Evolutionary conservation across 2,888 invertebrate species (phyloP), one percentile per base, ranked within the genome.

Genomic region (Chalcosyrphus nemorum): DNA sequence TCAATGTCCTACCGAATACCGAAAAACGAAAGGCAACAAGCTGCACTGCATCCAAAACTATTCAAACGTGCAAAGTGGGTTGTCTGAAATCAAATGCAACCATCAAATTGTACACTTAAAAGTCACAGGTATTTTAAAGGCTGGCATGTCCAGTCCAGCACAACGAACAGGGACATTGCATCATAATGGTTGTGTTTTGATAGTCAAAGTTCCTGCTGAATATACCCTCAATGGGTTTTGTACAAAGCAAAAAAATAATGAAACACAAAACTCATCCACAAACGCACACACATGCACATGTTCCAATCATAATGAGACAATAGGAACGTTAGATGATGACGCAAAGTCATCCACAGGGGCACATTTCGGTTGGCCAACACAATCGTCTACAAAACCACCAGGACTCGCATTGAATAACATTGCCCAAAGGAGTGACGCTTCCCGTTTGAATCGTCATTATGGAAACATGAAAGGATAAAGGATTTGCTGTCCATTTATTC

Each of bases 401-500:
- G 15, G 13, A 9, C 32, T 32, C 9, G 1, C 7, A 4, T 4
- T 47, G n/a, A 38, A 77, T 24, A 61, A 54, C 32, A 66, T 29
- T 35, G 35, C 65, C 56, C 32, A 21, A 74, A 65, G 27, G 27
- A 4, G 4, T 59, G 32, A 21, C 9, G 41, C 27, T 65, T 59
- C 21, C 38, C 56, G 65, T 66, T 65, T 52, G 59, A 81, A 52
- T 74, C 61, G 68, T 56, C 54, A 61, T 63, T 59, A 61, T 38
- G 43, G 43, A 4, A 54, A 29, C 59, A 81, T 68, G 38, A 81
- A 66, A 52, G 80, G 66, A 80, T 74, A 47, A 66, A 66, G 32
- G 72, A 72, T 41, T 24, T 1, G n/a, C 24, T 43, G 27, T n/a
- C 21, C 38, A 1, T 35, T 35, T 21, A 13, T 19, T 56, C 15